Evolutionary conservation across 2,113 vertebrate genomes (phyloP).

Genomic region (Lampris megalopsis): DNA sequence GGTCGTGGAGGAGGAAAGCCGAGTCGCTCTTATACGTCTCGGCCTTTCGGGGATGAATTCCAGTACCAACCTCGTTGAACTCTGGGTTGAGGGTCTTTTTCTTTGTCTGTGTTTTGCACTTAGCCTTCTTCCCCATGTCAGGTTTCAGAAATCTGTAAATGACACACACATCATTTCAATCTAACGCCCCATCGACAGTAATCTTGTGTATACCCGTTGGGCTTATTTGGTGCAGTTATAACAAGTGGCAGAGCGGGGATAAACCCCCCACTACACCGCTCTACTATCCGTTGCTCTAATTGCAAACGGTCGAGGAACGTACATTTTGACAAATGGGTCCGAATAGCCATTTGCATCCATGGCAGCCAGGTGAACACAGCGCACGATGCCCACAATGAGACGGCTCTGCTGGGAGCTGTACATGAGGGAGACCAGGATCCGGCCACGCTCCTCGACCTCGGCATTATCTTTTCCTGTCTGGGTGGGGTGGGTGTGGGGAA

Average conservation of each 20-base stretch:
- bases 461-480: conserved; percentile 86
- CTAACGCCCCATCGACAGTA: too few relatives aligned
- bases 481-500: not conserved
- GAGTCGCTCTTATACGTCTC: not conserved
- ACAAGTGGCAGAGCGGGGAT: too few relatives aligned
- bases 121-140: conserved; percentile 98
- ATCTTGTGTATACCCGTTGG: not conserved
- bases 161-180: not conserved
- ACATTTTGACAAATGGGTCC: conserved; percentile 98
- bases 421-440: conserved; percentile 95
- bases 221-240: too few relatives aligned
- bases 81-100: conserved; percentile 98
- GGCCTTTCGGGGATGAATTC: not conserved
- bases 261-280: not conserved
- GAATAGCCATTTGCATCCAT: conserved; percentile 99
- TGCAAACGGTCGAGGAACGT: conserved; percentile 61
- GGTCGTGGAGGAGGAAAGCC: not conserved
- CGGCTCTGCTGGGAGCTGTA: conserved; percentile 92
- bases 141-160: conserved; percentile 91
- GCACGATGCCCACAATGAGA: conserved; percentile 92
- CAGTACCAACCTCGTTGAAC: conserved; percentile 91
- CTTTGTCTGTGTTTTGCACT: conserved; percentile 98
- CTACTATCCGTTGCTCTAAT: not conserved
- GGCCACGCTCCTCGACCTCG: conserved; percentile 92
- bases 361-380: conserved; percentile 94